These are phyloP conservation scores for Anthonomus grandis DNA, from an alignment of 1,140 invertebrate species.

Conservation along the genomic window DNA sequence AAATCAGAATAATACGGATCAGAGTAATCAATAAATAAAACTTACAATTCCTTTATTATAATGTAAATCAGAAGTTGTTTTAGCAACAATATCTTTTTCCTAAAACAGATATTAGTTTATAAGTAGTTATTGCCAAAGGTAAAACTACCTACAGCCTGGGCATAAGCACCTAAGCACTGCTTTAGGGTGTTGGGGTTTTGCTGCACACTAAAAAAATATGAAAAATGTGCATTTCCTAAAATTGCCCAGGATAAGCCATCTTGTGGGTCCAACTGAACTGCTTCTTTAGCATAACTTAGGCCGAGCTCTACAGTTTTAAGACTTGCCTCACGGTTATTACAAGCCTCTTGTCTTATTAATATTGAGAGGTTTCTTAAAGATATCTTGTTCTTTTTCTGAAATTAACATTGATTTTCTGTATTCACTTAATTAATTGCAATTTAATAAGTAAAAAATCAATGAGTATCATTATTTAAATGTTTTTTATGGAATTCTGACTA, in stretches of 20 bases:
- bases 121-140: conserved; percentile 10
- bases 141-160: conserved; percentile 65
- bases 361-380: conserved; percentile 82
- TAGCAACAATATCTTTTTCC: conserved; percentile 71
- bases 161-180: conserved; percentile 76
- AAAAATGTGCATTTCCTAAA: conserved; percentile 82
- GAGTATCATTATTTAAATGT: too few relatives aligned
- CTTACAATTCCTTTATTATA: conserved; percentile 83
- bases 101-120: conserved; percentile 51
- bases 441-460: too few relatives aligned
- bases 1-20: conserved; percentile 12
- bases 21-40: conserved; percentile 25
- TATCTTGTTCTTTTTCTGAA: conserved; percentile 72
- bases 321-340: conserved; percentile 55
- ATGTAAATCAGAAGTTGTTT: conserved; percentile 75
- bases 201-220: conserved; percentile 71
- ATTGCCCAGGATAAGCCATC: conserved; percentile 85
- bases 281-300: conserved; percentile 78
- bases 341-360: conserved; percentile 67
- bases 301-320: conserved; percentile 67
- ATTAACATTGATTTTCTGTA: too few relatives aligned
- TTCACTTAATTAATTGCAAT: too few relatives aligned
- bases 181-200: conserved; percentile 72
- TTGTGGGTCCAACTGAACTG: conserved; percentile 72
- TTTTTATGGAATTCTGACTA: too few relatives aligned